Evolutionary conservation across 1,140 invertebrate species (phyloP).

Genomic region (Ceratina australensis): DNA sequence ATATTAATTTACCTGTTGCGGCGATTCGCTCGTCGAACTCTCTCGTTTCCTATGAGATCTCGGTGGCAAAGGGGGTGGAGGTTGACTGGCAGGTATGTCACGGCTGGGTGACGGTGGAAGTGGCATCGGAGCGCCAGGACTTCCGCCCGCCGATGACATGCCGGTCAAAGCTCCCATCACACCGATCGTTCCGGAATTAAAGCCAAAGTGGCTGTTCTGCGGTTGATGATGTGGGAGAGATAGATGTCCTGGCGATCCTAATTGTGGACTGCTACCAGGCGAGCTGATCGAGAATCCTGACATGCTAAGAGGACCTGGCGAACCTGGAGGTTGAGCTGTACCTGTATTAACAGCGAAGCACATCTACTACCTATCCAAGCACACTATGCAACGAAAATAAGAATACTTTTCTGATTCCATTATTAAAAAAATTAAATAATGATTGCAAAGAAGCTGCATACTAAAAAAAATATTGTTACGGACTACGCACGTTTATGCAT

Average conservation of each 20-base stretch:
- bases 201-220: slow-evolving; percentile 78
- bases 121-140: slow-evolving; percentile 78
- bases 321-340: slow-evolving; percentile 70
- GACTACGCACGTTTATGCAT: not conserved
- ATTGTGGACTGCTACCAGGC: slow-evolving; percentile 75
- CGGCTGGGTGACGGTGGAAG: slow-evolving; percentile 78
- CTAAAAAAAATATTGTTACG: too few species aligned
- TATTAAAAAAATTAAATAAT: not conserved
- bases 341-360: slow-evolving; percentile 52
- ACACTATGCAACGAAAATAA: slow-evolving; percentile 29
- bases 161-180: slow-evolving; percentile 65
- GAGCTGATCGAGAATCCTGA: slow-evolving; percentile 73
- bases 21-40: slow-evolving; percentile 82
- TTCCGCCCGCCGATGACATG: slow-evolving; percentile 73
- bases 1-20: slow-evolving; percentile 76
- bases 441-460: slow-evolving; percentile 5
- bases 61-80: slow-evolving; percentile 82
- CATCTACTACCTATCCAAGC: slow-evolving; percentile 43
- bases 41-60: slow-evolving; percentile 80
- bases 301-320: slow-evolving; percentile 74
- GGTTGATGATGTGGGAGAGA: slow-evolving; percentile 69
- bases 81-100: slow-evolving; percentile 75
- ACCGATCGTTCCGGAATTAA: slow-evolving; percentile 73
- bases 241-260: slow-evolving; percentile 73
- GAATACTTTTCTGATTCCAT: not conserved